Conservation (phyloP, 2,797 vertebrate species). For the Sebastes glaucus region DNA sequence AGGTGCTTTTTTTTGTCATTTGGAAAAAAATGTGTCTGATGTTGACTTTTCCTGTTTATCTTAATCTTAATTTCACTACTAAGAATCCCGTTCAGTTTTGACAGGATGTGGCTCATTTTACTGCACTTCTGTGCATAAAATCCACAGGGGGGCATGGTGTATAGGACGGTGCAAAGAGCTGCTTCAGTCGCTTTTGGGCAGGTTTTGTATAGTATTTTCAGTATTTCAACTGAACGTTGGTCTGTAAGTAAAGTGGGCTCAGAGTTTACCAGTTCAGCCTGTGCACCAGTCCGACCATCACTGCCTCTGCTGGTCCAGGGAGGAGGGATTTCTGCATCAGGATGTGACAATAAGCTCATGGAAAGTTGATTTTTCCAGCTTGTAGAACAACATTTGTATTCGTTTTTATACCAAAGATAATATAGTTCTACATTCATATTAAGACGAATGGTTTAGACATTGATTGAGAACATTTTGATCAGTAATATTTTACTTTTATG, state of each 20-base stretch:
- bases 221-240: neutral
- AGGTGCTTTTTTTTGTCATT: neutral
- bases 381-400: neutral
- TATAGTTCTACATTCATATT: neutral
- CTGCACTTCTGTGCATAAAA: neutral
- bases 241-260: neutral
- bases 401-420: neutral
- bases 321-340: slow-evolving; percentile 30
- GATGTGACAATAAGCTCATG: neutral
- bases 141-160: slow-evolving; percentile 53
- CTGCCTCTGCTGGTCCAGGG: slow-evolving; percentile 25
- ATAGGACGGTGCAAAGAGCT: slow-evolving; percentile 52
- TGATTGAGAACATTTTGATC: neutral
- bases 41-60: neutral
- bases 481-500: neutral
- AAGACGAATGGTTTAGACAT: fast-evolving
- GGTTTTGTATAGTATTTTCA: neutral
- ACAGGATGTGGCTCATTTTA: neutral
- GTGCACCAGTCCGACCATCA: slow-evolving; percentile 62
- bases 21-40: neutral
- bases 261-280: slow-evolving; percentile 69
- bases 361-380: neutral
- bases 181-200: neutral
- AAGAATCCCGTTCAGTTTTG: neutral
- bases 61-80: neutral